Base-by-base conservation (phyloP, 2,888 invertebrate species). In the Nebria brevicollis region DNA sequence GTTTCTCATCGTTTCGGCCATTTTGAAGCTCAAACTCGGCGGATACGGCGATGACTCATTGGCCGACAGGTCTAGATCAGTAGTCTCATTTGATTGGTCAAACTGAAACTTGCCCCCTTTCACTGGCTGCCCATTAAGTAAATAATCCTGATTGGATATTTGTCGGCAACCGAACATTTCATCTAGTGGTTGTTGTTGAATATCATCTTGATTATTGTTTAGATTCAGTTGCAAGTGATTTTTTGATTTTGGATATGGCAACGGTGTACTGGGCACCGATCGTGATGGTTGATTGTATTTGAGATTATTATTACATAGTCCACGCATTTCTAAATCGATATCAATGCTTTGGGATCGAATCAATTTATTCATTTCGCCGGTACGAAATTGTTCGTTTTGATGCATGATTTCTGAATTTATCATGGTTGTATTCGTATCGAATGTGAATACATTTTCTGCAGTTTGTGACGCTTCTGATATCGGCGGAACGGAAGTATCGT, bases 251-350 rank as follows among this genome's bases (percentile, higher is more conserved):
- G 88, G 90, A 86, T 88, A 91, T 0, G 93, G 93, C 82, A 93
- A 85, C 25, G 94, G 94, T 3, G 94, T 94, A 83, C 92, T 93
- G 26, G 94, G 94, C 73, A 94, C 94, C 11, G 94, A 94, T 43
- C 94, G 91, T 15, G 94, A 94, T 34, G 92, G 87, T 75, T 86
- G 86, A 81, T 85, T 85, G 84, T 87, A 86, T 43, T 84, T 83
- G 72, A 85, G 83, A 75, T 84, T 73, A 75, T 84, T 73, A 0
- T 43, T n/a, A 41, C 34, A 64, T 25, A 75, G 25, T 41, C 75
- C 80, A 41, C 75, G 13, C 75, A 80, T 75, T 65, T 80, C 80
- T 15, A 80, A 68, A 82, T 83, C 83, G 15, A 84, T 83, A 82
- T 88, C 87, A n/a, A 87, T 86, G 83, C 86, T 87, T 81, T 87